Percentiles rank a stretch among this genome's conserved stretches.
phyloP scores from a whole-genome alignment of 2,797 vertebrate species.

The Cetoscarus ocellatus region DNA sequence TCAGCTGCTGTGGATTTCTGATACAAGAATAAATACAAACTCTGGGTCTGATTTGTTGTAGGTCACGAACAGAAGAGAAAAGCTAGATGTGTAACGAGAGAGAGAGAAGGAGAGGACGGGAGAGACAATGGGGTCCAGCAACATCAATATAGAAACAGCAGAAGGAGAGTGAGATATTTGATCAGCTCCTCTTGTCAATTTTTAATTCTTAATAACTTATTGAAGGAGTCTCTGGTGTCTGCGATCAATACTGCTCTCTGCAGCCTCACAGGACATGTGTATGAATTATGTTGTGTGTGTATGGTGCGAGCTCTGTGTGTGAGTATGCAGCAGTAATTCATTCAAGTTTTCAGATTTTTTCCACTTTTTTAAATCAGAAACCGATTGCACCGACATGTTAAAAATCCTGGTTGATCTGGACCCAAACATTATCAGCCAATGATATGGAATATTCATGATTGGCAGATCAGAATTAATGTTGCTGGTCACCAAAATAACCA shows the following conservation, averaged over 20 bases:
- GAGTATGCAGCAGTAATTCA: background rate
- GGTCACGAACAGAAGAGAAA: background rate
- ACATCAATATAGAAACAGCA: slow-evolving; percentile 9
- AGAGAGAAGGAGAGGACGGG: background rate
- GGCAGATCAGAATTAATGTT: no score
- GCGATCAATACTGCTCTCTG: slow-evolving; percentile 57
- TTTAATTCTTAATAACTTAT: slow-evolving; percentile 76
- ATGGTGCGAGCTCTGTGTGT: slow-evolving; percentile 15
- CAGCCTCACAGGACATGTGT: background rate
- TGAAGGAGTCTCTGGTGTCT: slow-evolving; percentile 53
- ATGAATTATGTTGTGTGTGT: slow-evolving; percentile 27
- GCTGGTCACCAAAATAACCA: no score
- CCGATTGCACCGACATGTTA: no score
- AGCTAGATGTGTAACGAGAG: slow-evolving; percentile 22
- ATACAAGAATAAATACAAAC: background rate
- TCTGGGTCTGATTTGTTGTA: slow-evolving; percentile 11
- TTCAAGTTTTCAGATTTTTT: background rate
- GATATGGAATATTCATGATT: no score
- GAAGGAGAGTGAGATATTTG: slow-evolving; percentile 41
- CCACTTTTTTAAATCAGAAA: no score
- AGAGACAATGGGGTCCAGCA: slow-evolving; percentile 15
- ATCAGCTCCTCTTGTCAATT: slow-evolving; percentile 66
- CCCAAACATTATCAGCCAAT: no score
- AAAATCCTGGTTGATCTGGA: no score
- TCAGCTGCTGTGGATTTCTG: background rate